Evolutionary conservation across 30 jellyfish, hydroid and myxozoan species (phyloP), one percentile per base, ranked within the genome.

Genomic region (Aurelia sp.): DNA sequence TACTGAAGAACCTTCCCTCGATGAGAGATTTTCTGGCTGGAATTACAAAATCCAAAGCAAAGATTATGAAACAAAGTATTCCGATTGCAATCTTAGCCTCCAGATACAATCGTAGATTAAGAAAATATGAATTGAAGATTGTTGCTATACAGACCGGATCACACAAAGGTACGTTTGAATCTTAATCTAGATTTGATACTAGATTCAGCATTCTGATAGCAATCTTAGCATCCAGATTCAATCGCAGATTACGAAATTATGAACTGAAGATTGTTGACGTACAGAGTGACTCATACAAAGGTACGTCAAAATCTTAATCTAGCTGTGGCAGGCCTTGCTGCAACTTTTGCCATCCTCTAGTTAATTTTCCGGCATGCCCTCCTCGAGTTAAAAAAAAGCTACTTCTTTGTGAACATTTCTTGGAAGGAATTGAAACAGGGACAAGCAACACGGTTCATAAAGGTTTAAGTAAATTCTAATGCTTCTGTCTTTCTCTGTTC

Each of bases 141-240:
- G 97, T 82, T 16, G 97, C 97, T 3, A 90, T 90, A 31, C 97
- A 90, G 73, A 63, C 72, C 4, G 82, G 81, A 50, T 81, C 73
- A 24, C 62, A 59, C 15, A 33, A 33, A 78, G 31, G 89, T 78
- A 58, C 2, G 89, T 38, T 4, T 8, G 13, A 13, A 18, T 18
- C 75, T 64, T 64, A 7, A 19, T 61, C 33, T 19, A 24, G 33
- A 19, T 61, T 24, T 3, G 33, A n/a, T n/a, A 61, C 21, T 6
- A 18, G 15, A 9, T 9, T 4, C 11, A 44, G 55, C 15, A 44
- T 44, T 44, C 53, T 31, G 52, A 64, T 64, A 3, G 75, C 53
- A 64, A n/a, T 64, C 0, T 64, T 64, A 21, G 57, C 40, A 5
- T 64, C 75, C 0, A 21, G 19, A 4, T 64, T 1, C 53, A 64